These are phyloP conservation scores for Cyanocitta stelleri DNA, from an alignment of 2,113 vertebrate genomes.

Conservation along the genomic window DNA sequence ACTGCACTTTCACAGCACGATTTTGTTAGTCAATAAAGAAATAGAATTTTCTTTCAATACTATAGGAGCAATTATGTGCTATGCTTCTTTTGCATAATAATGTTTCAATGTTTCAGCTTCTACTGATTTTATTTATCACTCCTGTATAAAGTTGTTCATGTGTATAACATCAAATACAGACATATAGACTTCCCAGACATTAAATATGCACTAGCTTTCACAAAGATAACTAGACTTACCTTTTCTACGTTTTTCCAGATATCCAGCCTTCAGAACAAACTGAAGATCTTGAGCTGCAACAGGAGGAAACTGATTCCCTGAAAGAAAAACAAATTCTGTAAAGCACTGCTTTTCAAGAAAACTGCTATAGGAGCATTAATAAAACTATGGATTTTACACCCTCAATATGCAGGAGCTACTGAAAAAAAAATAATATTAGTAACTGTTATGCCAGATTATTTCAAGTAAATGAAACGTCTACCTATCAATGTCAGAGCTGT, in stretches of 20 bases:
- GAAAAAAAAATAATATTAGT: background rate
- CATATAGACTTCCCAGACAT: background rate
- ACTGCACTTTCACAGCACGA: background rate
- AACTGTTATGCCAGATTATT: background rate
- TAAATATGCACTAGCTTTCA: background rate
- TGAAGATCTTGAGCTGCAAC: slow-evolving; percentile 88
- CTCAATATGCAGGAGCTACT: background rate
- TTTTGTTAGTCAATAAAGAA: background rate
- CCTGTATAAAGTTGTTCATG: background rate
- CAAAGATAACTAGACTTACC: slow-evolving; percentile 59
- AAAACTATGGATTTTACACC: background rate
- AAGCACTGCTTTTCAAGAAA: background rate
- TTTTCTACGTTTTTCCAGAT: slow-evolving; percentile 96
- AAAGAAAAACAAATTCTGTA: slow-evolving; percentile 2
- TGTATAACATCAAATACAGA: background rate
- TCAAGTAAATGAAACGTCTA: background rate
- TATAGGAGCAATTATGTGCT: background rate
- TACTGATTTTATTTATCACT: background rate
- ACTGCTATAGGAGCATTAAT: background rate
- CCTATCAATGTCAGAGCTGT: background rate
- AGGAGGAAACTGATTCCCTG: slow-evolving; percentile 84
- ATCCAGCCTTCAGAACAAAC: slow-evolving; percentile 86
- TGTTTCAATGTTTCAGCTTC: background rate
- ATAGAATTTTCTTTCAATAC: background rate
- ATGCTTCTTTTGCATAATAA: background rate